Percentiles rank a stretch among this genome's conserved stretches.
Conservation (phyloP, 1,140 invertebrate species). For the Drosophila littoralis region DNA sequence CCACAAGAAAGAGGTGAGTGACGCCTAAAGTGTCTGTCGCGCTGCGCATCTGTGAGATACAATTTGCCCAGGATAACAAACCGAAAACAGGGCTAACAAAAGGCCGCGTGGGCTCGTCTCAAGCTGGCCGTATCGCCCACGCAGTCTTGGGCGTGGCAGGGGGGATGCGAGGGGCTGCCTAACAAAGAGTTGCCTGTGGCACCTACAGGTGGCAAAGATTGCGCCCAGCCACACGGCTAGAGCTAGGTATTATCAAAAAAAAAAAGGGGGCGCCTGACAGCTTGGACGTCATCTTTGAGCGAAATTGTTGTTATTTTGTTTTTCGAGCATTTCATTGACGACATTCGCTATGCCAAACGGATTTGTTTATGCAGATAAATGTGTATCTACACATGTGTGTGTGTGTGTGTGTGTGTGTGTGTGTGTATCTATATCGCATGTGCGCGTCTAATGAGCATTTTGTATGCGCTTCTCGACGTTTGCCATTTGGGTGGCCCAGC, state of each 20-base stretch:
- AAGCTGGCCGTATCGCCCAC: slow-evolving; percentile 17
- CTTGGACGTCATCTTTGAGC: slow-evolving; percentile 40
- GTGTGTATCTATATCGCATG: slow-evolving; percentile 32
- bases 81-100: slow-evolving; percentile 18
- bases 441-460: slow-evolving; percentile 76
- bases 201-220: slow-evolving; percentile 54
- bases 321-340: slow-evolving; percentile 70
- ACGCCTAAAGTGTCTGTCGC: slow-evolving; percentile 53
- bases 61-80: slow-evolving; percentile 52
- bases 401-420: background rate
- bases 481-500: slow-evolving; percentile 59
- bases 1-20: slow-evolving; percentile 38
- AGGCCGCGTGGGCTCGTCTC: slow-evolving; percentile 67
- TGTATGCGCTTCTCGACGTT: slow-evolving; percentile 69
- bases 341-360: slow-evolving; percentile 55
- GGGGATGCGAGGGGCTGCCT: background rate
- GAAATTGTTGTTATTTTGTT: slow-evolving; percentile 19
- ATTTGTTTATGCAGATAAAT: slow-evolving; percentile 46
- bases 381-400: background rate
- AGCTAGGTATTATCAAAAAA: no score
- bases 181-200: slow-evolving; percentile 7
- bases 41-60: slow-evolving; percentile 42
- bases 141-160: background rate
- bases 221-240: slow-evolving; percentile 16
- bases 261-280: slow-evolving; percentile 12